These are phyloP conservation scores for Potorous gilbertii DNA, from an alignment of 2,797 vertebrate species.

Conservation along the genomic window DNA sequence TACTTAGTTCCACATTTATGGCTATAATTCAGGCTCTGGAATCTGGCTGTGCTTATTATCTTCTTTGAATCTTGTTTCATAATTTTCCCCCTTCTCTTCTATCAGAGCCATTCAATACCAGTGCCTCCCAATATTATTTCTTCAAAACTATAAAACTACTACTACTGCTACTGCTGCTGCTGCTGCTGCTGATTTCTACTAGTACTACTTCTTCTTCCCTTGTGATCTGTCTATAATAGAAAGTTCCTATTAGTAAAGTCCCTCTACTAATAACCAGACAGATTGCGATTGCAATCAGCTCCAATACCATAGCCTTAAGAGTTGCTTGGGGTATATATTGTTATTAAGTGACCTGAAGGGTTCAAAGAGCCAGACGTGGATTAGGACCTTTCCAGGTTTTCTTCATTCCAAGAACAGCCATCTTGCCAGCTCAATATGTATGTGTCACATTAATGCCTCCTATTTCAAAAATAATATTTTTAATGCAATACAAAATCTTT, in stretches of 20 bases:
- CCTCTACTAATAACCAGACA: background rate
- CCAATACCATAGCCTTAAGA: background rate
- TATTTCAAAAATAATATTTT: background rate
- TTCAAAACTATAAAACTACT: background rate
- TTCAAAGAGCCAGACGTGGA: background rate
- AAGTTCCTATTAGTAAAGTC: background rate
- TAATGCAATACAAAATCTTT: background rate
- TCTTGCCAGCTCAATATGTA: background rate
- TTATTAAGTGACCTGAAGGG: background rate
- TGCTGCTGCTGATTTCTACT: fast-evolving
- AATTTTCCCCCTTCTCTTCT: background rate
- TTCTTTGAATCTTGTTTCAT: background rate
- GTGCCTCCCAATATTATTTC: background rate
- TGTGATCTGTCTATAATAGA: background rate
- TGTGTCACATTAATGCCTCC: background rate
- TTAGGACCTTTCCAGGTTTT: background rate
- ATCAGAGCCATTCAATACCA: background rate
- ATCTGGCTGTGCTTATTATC: background rate
- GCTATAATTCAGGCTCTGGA: background rate
- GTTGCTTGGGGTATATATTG: background rate
- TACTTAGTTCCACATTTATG: background rate
- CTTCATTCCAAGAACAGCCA: background rate
- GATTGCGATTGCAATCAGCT: background rate
- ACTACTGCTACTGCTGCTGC: no score
- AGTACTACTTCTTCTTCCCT: background rate